A percentile compares a stretch with the other conserved stretches of the same genome.
These are phyloP conservation scores for Leptonema lineaticorne DNA, from an alignment of 1,140 invertebrate genomes.

Conservation along the genomic window DNA sequence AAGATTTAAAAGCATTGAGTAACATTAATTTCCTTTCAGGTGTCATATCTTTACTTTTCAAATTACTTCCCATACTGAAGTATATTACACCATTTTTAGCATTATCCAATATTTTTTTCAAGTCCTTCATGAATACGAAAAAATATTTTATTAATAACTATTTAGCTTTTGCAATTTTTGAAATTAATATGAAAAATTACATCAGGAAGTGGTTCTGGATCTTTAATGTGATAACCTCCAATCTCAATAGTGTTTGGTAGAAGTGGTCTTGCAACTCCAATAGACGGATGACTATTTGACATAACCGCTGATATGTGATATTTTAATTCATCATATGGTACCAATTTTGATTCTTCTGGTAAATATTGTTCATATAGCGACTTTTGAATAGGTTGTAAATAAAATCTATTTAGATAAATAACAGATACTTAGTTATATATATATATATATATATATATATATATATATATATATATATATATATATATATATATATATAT, in stretches of 20 bases:
- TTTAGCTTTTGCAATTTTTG: not conserved
- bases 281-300: slow-evolving; percentile 35
- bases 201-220: slow-evolving; percentile 31
- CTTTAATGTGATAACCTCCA: slow-evolving; percentile 36
- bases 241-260: slow-evolving; percentile 35
- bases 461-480: not conserved
- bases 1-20: slow-evolving; percentile 54
- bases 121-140: slow-evolving; percentile 46
- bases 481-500: not conserved
- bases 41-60: slow-evolving; percentile 56
- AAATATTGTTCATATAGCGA: slow-evolving; percentile 29
- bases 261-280: slow-evolving; percentile 28
- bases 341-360: slow-evolving; percentile 26
- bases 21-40: slow-evolving; percentile 51
- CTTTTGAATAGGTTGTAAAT: slow-evolving; percentile 18
- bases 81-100: slow-evolving; percentile 62
- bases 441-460: not conserved
- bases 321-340: slow-evolving; percentile 28
- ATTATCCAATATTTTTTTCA: slow-evolving; percentile 58
- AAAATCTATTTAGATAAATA: slow-evolving; percentile 18
- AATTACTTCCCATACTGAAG: slow-evolving; percentile 65
- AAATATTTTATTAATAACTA: not conserved
- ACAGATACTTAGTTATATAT: not conserved
- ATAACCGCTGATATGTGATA: slow-evolving; percentile 19
- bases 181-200: slow-evolving; percentile 8